A percentile compares a stretch with the other conserved stretches of the same genome.
Conservation (phyloP, 1,140 invertebrate species). For the Campodea augens region DNA sequence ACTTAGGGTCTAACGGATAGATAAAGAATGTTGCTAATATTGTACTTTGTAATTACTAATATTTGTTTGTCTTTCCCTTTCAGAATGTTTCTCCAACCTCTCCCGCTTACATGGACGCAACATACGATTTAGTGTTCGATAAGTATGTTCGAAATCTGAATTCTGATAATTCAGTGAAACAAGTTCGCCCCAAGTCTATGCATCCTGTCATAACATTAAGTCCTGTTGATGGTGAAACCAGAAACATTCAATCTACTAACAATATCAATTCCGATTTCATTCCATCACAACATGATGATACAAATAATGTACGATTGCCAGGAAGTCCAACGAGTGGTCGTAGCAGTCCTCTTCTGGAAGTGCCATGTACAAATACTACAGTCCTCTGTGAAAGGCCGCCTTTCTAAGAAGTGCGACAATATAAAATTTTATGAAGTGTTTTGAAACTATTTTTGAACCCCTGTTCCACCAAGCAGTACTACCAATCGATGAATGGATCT, state of each 20-base stretch:
- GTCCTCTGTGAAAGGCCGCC: conserved; percentile 2
- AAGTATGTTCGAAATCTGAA: neutral
- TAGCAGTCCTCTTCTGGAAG: conserved; percentile 6
- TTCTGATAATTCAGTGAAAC: neutral
- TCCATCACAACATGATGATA: neutral
- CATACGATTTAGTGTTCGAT: conserved; percentile 4
- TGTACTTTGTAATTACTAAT: too few relatives aligned
- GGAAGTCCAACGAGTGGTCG: neutral
- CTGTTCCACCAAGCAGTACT: too few relatives aligned
- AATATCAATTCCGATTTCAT: neutral
- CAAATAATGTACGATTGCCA: neutral
- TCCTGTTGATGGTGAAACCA: conserved; percentile 6
- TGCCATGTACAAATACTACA: conserved; percentile 2
- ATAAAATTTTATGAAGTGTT: too few relatives aligned
- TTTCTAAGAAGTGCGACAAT: too few relatives aligned
- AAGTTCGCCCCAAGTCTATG: neutral
- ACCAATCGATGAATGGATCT: too few relatives aligned
- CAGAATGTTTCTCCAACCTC: too few relatives aligned
- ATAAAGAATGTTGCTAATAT: too few relatives aligned
- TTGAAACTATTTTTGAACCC: too few relatives aligned
- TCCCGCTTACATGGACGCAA: neutral
- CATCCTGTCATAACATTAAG: conserved; percentile 10
- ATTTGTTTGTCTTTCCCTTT: too few relatives aligned
- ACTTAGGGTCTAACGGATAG: too few relatives aligned
- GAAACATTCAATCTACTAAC: too few relatives aligned